Evolutionary conservation across 2,888 invertebrate genomes (phyloP).

Genomic region (Zygaena filipendulae): DNA sequence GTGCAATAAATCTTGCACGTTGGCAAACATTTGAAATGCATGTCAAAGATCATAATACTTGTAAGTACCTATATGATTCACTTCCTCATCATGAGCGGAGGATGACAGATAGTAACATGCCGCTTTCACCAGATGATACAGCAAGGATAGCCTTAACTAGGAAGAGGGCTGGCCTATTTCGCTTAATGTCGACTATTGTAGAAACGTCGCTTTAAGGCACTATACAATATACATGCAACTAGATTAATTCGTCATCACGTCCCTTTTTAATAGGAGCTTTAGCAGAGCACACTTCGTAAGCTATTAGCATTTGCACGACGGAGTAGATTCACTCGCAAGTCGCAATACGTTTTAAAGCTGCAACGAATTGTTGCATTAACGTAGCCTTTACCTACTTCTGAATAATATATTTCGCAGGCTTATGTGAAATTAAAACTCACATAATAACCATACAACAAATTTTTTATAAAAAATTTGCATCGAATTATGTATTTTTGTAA

Average conservation of each 20-base stretch:
- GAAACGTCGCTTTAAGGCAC: slow-evolving; percentile 18
- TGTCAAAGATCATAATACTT: slow-evolving; percentile 35
- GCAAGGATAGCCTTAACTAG: slow-evolving; percentile 39
- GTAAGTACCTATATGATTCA: no score
- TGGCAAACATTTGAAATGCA: slow-evolving; percentile 25
- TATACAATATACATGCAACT: slow-evolving; percentile 17
- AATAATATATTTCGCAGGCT: no score
- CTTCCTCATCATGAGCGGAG: slow-evolving; percentile 41
- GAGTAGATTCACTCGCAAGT: no score
- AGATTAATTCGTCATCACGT: slow-evolving; percentile 21
- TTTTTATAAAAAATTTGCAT: no score
- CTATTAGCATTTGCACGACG: slow-evolving; percentile 26
- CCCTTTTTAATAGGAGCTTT: slow-evolving; percentile 17
- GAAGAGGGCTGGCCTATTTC: slow-evolving; percentile 36
- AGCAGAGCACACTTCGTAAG: slow-evolving; percentile 19
- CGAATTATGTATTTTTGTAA: no score
- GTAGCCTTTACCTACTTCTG: not conserved
- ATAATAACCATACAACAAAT: no score
- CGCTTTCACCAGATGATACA: slow-evolving; percentile 43
- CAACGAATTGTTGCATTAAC: not conserved
- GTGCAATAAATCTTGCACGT: no score
- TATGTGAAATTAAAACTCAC: no score
- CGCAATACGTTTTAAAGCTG: slow-evolving; percentile 11
- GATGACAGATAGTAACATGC: slow-evolving; percentile 37
- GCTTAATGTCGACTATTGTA: slow-evolving; percentile 36